These are phyloP conservation scores for Ailuropoda melanoleuca DNA, from an alignment of 2,113 vertebrate genomes.

Conservation along the genomic window DNA sequence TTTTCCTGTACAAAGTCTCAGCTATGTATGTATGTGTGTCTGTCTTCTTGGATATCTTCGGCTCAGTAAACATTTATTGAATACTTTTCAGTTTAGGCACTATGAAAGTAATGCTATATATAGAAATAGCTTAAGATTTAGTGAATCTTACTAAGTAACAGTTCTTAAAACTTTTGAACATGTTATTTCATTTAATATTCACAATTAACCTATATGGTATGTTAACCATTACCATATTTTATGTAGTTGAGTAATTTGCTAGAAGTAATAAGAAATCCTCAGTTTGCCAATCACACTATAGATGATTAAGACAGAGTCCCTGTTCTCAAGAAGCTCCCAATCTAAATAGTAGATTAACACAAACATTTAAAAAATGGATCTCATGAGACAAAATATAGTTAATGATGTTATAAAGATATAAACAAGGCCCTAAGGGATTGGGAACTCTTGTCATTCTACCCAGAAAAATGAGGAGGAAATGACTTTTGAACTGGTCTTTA, in stretches of 20 bases:
- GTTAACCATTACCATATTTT: neutral
- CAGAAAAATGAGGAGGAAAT: neutral
- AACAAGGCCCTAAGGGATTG: neutral
- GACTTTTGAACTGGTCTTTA: neutral
- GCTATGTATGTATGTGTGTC: neutral
- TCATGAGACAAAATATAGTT: neutral
- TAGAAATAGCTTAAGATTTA: conserved; percentile 17
- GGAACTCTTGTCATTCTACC: neutral
- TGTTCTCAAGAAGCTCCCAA: neutral
- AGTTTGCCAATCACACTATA: neutral
- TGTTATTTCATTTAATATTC: neutral
- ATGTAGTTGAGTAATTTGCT: neutral
- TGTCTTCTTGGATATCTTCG: neutral
- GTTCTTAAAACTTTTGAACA: conserved; percentile 16
- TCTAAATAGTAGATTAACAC: neutral
- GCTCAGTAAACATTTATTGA: conserved; percentile 39
- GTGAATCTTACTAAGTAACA: neutral
- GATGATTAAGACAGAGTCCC: neutral
- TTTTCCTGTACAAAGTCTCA: conserved; percentile 14
- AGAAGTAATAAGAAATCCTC: neutral
- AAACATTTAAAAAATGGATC: neutral
- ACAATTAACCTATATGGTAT: neutral
- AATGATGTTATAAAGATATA: conserved; percentile 2
- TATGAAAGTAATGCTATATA: neutral
- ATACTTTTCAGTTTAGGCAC: neutral